Percentiles rank a stretch among this genome's conserved stretches.
These are phyloP conservation scores for Craniophora ligustri DNA, from an alignment of 2,888 invertebrate species.

Conservation along the genomic window DNA sequence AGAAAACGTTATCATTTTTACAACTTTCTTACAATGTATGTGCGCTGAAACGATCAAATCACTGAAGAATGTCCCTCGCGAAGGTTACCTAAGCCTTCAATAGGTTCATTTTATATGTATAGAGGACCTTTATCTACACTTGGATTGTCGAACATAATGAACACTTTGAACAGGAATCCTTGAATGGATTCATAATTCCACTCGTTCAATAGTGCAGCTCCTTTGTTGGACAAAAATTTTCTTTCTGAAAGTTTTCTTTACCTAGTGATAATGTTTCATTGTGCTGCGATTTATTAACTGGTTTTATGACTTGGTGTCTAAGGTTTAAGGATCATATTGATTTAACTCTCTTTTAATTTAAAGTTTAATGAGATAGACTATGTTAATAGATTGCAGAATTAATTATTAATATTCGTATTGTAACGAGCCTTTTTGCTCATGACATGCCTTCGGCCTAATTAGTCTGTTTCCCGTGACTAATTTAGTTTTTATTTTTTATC, in stretches of 20 bases:
- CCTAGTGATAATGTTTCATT: background rate
- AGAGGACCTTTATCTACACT: slow-evolving; percentile 46
- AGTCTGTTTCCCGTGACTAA: no score
- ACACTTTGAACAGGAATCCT: slow-evolving; percentile 25
- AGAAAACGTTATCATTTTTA: slow-evolving; percentile 62
- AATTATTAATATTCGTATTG: no score
- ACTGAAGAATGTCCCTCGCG: slow-evolving; percentile 61
- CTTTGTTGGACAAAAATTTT: slow-evolving; percentile 15
- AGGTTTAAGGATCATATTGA: no score
- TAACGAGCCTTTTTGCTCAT: no score
- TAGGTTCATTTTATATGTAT: slow-evolving; percentile 51
- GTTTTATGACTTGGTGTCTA: no score
- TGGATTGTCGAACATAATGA: slow-evolving; percentile 57
- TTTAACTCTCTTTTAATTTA: no score
- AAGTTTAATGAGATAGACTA: no score
- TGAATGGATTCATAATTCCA: slow-evolving; percentile 42
- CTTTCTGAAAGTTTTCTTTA: slow-evolving; percentile 3
- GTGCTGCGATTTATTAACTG: no score
- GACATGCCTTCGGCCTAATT: no score
- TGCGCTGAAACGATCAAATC: slow-evolving; percentile 64
- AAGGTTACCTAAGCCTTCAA: slow-evolving; percentile 51
- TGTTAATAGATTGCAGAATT: no score
- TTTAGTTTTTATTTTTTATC: no score
- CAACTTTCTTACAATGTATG: slow-evolving; percentile 59
- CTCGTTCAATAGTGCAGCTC: slow-evolving; percentile 15